phyloP scores from a whole-genome alignment of 2,797 vertebrate genomes.

The Lutjanus argentimaculatus region DNA sequence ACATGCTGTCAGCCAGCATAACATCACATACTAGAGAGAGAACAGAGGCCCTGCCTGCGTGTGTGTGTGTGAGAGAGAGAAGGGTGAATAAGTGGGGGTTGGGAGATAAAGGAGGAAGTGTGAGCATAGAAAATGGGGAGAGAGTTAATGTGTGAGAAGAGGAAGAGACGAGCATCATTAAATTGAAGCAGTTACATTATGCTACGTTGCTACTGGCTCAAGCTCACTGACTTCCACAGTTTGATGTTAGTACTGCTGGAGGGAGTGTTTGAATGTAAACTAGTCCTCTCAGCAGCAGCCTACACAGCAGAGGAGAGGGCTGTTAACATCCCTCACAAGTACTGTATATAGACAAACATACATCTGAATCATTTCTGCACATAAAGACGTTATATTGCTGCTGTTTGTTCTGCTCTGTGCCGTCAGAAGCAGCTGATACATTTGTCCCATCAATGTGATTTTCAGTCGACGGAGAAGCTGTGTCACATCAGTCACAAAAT shows the following conservation, averaged over 20 bases:
- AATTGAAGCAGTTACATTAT: conserved; percentile 23
- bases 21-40: conserved; percentile 62
- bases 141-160: conserved; percentile 39
- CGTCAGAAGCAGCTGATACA: no score
- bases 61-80: conserved; percentile 13
- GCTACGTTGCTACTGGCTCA: background rate
- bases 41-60: conserved; percentile 15
- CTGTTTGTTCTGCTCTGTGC: no score
- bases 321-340: background rate
- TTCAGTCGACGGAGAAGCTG: no score
- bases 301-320: background rate
- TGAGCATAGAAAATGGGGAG: conserved; percentile 14
- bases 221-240: background rate
- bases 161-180: conserved; percentile 35
- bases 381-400: no score
- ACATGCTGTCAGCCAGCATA: conserved; percentile 76
- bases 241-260: conserved; percentile 9
- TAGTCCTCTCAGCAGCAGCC: background rate
- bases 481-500: no score
- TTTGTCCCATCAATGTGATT: no score
- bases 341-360: no score
- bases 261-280: conserved; percentile 8
- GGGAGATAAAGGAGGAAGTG: conserved; percentile 38
- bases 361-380: no score
- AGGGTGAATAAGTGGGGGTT: conserved; percentile 39